Conservation (phyloP, 2,797 vertebrate species). For the Rhodeus uyekii region DNA sequence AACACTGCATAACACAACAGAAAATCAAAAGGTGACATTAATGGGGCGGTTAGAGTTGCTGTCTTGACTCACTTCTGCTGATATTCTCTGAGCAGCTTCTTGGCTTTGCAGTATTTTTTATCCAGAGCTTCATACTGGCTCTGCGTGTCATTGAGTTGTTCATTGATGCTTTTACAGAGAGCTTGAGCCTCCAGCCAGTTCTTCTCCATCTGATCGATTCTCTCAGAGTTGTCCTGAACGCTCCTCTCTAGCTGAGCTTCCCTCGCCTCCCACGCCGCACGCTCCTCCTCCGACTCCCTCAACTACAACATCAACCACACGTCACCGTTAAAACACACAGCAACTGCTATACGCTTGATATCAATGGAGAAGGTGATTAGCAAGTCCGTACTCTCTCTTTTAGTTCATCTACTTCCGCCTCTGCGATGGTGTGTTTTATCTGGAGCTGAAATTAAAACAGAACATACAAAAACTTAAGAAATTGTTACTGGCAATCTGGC, state of each 20-base stretch:
- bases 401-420: constrained; percentile 83
- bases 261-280: constrained; percentile 77
- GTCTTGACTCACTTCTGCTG: constrained; percentile 86
- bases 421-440: constrained; percentile 82
- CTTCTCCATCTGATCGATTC: constrained; percentile 85
- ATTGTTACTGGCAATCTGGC: background rate
- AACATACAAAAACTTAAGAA: constrained; percentile 24
- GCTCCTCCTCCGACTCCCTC: constrained; percentile 77
- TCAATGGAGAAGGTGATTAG: background rate
- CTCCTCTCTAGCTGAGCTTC: constrained; percentile 82
- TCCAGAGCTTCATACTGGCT: constrained; percentile 86
- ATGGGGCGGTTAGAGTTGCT: background rate
- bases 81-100: constrained; percentile 91
- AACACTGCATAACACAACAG: no score
- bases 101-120: constrained; percentile 93
- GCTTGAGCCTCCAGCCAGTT: constrained; percentile 91
- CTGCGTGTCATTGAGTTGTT: constrained; percentile 86
- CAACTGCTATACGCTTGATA: background rate
- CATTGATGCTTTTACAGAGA: constrained; percentile 87
- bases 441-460: constrained; percentile 76
- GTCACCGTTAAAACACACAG: background rate
- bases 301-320: constrained; percentile 70
- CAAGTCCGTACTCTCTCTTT: constrained; percentile 79
- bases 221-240: constrained; percentile 82
- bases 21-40: no score